Evolutionary conservation across 2,888 invertebrate species (phyloP), one percentile per base, ranked within the genome.

Genomic region (Melanchra persicariae): DNA sequence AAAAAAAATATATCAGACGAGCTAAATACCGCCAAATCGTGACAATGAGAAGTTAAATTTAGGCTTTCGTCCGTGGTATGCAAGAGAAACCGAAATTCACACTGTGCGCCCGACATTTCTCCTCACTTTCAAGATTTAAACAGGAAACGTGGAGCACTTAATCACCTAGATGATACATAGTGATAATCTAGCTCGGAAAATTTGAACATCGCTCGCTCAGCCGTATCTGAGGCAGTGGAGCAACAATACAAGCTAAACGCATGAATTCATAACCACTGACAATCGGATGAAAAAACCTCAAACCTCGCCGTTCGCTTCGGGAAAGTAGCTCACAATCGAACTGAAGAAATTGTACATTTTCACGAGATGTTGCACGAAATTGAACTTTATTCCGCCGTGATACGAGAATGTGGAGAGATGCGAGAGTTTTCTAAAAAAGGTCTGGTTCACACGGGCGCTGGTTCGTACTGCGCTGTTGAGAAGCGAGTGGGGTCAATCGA

Each of bases 311-410:
- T 87, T 90, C 73, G 87, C 90, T 85, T 87, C 88, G 82, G 93
- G 93, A 90, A 93, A 93, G 91, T 93, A 91, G 88, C 87, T 89
- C 85, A 93, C 89, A 84, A 93, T 89, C 77, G 89, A 84, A 75
- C 88, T 90, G 87, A 92, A 92, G 90, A 93, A 92, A 89, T 91
- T 92, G 87, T 92, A 90, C 94, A 95, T 94, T 79, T 89, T 87
- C 66, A 67, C 60, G 10, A 64, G 10, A 22, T 82, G 58, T n/a
- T 64, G 81, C 75, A 62, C 77, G 64, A 88, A 85, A 78, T 74
- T 83, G 43, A 66, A 78, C 85, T 72, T 66, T 87, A 85, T 69
- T 77, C 22, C 57, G 7, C 15, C 0, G 58, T 45, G 30, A 62
- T 86, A 77, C 52, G 70, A 63, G 58, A 24, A 63, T 72, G 30